phyloP scores from a whole-genome alignment of 2,888 invertebrate genomes.

The Apotomis turbidana region DNA sequence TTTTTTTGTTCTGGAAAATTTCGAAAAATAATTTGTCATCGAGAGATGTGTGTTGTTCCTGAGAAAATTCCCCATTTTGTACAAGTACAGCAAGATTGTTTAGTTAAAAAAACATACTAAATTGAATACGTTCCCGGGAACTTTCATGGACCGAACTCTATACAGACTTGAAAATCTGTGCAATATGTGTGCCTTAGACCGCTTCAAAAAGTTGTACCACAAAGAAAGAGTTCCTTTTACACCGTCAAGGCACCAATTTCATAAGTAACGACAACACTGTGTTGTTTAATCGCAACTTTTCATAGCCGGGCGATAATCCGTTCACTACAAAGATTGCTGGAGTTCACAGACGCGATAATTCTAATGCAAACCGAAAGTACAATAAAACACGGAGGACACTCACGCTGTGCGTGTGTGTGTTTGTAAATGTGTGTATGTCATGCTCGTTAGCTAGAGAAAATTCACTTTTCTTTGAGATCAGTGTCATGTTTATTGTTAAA shows the following conservation, averaged over 20 bases:
- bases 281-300: slow-evolving; percentile 15
- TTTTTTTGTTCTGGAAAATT: no score
- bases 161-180: neutral
- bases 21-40: no score
- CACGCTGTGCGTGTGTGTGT: neutral
- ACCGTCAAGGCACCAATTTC: neutral
- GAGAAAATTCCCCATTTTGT: no score
- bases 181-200: neutral
- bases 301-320: slow-evolving; percentile 8
- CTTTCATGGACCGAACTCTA: no score
- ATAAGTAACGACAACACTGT: neutral
- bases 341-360: slow-evolving; percentile 18
- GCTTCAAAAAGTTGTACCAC: neutral
- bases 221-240: neutral
- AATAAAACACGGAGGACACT: slow-evolving; percentile 10
- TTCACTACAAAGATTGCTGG: slow-evolving; percentile 2
- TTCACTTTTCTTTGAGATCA: slow-evolving; percentile 22
- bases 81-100: no score
- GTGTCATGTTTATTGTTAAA: slow-evolving; percentile 23
- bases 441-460: slow-evolving; percentile 36
- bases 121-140: no score
- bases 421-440: slow-evolving; percentile 28
- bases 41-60: no score
- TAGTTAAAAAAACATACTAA: no score
- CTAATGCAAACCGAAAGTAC: slow-evolving; percentile 31